These are phyloP conservation scores for Lomographa bimaculata DNA, from an alignment of 2,888 invertebrate genomes.

Conservation along the genomic window DNA sequence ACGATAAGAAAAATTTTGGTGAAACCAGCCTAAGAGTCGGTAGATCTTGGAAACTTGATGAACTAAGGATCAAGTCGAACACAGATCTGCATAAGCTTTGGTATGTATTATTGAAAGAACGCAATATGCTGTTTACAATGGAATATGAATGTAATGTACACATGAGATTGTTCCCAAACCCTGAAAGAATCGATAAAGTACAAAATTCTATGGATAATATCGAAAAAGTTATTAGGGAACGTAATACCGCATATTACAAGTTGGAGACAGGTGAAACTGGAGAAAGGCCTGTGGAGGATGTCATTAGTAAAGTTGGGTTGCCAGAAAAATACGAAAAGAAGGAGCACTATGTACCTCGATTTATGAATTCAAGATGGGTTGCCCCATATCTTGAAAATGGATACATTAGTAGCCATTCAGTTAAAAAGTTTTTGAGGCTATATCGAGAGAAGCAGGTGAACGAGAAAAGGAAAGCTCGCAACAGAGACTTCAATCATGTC, in stretches of 20 bases:
- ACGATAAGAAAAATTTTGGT: slow-evolving; percentile 92
- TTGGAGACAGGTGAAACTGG: slow-evolving; percentile 95
- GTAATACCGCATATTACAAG: slow-evolving; percentile 94
- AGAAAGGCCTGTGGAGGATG: slow-evolving; percentile 87
- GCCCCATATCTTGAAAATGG: slow-evolving; percentile 81
- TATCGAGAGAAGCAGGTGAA: slow-evolving; percentile 87
- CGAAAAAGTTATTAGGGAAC: slow-evolving; percentile 94
- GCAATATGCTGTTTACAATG: slow-evolving; percentile 99
- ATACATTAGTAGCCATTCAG: slow-evolving; percentile 81
- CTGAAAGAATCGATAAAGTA: slow-evolving; percentile 97
- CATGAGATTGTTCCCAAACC: slow-evolving; percentile 91
- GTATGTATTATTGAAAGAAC: slow-evolving; percentile 95
- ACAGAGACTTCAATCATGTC: slow-evolving; percentile 87
- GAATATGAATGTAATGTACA: slow-evolving; percentile 90
- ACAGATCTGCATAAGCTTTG: slow-evolving; percentile 98
- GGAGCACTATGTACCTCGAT: slow-evolving; percentile 87
- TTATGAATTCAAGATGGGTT: slow-evolving; percentile 86
- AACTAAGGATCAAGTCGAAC: slow-evolving; percentile 97
- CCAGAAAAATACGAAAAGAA: slow-evolving; percentile 78
- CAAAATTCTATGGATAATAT: slow-evolving; percentile 97
- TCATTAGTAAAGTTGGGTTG: slow-evolving; percentile 85
- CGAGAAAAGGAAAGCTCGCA: slow-evolving; percentile 80
- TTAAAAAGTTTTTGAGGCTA: slow-evolving; percentile 78
- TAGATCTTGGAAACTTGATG: slow-evolving; percentile 94
- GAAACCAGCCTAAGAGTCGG: slow-evolving; percentile 90